These are phyloP conservation scores for Macaca fascicularis DNA, from an alignment of 2,113 vertebrate genomes.

Conservation along the genomic window T2T-MFA8v1.1 NC_088380.1:94546501-94547000, in stretches of 20 bases:
- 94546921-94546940: not conserved
- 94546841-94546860: conserved; percentile 37
- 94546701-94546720: not conserved
- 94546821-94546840: not conserved
- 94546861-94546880: conserved; percentile 64
- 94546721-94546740: not conserved
- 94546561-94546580: not conserved
- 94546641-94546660: not conserved
- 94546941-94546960: conserved; percentile 8
- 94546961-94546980: not conserved
- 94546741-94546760: not conserved
- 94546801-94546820: conserved; percentile 35
- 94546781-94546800: not conserved
- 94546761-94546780: not conserved
- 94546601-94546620: not conserved
- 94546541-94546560: conserved; percentile 36
- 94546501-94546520: conserved; percentile 1
- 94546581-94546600: not conserved
- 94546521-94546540: not conserved
- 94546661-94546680: not conserved
- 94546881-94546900: conserved; percentile 60
- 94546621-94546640: not conserved
- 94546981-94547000: not conserved
- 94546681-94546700: not conserved
- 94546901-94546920: conserved; percentile 1